These are phyloP conservation scores for Phoenicopterus ruber DNA, from an alignment of 2,113 vertebrate species.

Conservation along the genomic window DNA sequence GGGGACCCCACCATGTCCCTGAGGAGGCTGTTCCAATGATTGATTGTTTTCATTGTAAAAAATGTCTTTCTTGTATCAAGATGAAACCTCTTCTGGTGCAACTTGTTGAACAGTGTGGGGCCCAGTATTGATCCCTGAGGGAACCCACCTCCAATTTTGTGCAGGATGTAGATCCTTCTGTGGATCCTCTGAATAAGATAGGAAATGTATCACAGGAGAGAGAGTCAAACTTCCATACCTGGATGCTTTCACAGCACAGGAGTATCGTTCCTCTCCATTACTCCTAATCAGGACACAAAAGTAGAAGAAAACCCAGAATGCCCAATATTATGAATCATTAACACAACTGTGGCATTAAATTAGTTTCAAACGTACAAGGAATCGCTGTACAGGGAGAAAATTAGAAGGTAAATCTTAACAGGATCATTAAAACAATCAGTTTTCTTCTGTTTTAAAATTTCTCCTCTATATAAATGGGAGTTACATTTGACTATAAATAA, in stretches of 20 bases:
- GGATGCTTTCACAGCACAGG: not conserved
- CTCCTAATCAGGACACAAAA: not conserved
- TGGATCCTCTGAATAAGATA: not conserved
- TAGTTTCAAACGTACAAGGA: not conserved
- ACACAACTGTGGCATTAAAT: not conserved
- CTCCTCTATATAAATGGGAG: not conserved
- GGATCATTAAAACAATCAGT: not conserved
- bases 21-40: not conserved
- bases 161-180: not conserved
- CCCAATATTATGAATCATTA: not conserved
- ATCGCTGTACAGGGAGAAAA: not conserved
- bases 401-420: not conserved
- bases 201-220: not conserved
- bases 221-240: not conserved
- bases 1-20: not conserved
- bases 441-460: not conserved
- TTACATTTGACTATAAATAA: not conserved
- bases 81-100: not conserved
- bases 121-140: not conserved
- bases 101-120: not conserved
- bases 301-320: accelerated
- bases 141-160: not conserved
- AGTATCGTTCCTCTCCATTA: not conserved
- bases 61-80: not conserved
- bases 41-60: not conserved